phyloP scores from a whole-genome alignment of 2,113 vertebrate species.

The Girardinichthys multiradiatus region DNA sequence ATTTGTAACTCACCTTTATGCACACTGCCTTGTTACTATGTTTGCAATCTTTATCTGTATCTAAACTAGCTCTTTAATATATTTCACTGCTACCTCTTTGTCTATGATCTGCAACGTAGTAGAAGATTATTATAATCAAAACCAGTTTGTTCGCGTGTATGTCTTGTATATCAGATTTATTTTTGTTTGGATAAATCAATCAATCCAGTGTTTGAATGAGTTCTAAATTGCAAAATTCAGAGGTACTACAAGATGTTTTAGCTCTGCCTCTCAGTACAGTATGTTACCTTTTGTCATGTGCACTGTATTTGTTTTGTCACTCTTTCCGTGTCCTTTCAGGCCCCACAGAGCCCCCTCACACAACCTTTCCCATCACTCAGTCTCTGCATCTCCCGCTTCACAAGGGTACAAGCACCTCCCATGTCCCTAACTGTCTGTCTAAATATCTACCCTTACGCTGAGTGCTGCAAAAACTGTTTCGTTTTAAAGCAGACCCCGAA shows the following conservation, averaged over 20 bases:
- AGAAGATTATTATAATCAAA: not conserved
- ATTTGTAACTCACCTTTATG: not conserved
- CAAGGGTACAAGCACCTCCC: conserved; percentile 84
- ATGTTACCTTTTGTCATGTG: conserved; percentile 26
- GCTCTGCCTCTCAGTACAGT: conserved; percentile 13
- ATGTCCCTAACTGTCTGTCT: conserved; percentile 18
- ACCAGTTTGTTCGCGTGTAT: not conserved
- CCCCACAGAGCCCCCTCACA: conserved; percentile 82
- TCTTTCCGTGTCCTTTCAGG: conserved; percentile 82
- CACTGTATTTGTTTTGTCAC: conserved; percentile 67
- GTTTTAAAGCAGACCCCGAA: too few species aligned
- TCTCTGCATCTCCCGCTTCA: conserved; percentile 80
- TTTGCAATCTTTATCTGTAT: not conserved
- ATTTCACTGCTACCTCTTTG: not conserved
- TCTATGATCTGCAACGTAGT: not conserved
- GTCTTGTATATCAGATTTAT: conserved; percentile 2
- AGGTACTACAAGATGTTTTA: not conserved
- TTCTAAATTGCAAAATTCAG: not conserved
- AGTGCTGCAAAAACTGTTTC: conserved; percentile 5
- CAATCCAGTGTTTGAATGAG: not conserved
- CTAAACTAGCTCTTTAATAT: not conserved
- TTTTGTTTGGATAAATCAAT: not conserved
- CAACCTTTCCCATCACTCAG: conserved; percentile 83
- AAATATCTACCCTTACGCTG: not conserved
- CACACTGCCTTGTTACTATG: not conserved